Conservation (phyloP, 2,113 vertebrate species). For the Arizona elegans region DNA sequence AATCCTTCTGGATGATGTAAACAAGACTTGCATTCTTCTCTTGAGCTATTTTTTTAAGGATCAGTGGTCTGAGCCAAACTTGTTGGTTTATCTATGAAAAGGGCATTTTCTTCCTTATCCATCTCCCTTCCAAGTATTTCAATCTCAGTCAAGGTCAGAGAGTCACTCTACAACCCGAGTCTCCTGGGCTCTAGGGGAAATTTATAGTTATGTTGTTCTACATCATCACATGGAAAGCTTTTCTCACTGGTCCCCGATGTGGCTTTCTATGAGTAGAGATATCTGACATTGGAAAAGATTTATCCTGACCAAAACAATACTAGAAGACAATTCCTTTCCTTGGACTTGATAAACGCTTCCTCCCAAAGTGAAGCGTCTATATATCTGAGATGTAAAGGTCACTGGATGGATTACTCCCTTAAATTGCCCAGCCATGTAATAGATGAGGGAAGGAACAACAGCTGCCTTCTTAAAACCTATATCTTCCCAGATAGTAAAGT, state of each 20-base stretch:
- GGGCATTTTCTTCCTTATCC: not conserved
- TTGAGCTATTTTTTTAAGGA: too few species aligned
- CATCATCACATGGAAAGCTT: not conserved
- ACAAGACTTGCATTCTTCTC: not conserved
- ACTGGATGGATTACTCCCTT: not conserved
- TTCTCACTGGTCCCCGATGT: not conserved
- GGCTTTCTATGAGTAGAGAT: not conserved
- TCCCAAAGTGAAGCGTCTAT: not conserved
- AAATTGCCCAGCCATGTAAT: not conserved
- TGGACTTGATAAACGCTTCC: not conserved
- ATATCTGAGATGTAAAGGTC: not conserved
- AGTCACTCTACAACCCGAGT: not conserved
- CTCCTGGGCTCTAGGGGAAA: constrained; percentile 1
- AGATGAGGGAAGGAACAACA: not conserved
- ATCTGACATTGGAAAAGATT: not conserved
- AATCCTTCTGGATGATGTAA: not conserved
- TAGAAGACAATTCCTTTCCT: not conserved
- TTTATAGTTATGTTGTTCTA: not conserved
- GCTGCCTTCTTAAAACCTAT: not conserved
- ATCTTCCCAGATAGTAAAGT: not conserved
- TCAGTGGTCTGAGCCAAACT: not conserved
- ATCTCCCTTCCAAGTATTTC: not conserved
- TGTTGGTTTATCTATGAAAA: not conserved
- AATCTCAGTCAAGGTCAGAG: constrained; percentile 23
- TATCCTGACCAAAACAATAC: not conserved